Evolutionary conservation across 2,113 vertebrate species (phyloP), one percentile per base, ranked within the genome.

Genomic region (Sapayoa aenigma): DNA sequence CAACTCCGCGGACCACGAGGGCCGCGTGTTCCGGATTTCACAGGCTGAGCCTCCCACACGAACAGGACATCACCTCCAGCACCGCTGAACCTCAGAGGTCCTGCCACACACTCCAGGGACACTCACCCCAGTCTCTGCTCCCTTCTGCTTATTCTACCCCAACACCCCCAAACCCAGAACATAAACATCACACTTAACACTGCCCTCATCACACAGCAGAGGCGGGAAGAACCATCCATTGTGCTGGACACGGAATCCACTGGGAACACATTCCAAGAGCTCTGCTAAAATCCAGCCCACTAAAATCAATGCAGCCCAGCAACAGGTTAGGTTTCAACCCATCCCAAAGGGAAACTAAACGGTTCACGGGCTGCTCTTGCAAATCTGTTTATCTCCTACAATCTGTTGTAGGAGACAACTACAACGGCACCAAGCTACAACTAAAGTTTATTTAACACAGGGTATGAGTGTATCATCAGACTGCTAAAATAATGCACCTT

Each of bases 111-210:
- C n/a, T n/a, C n/a, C n/a, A n/a, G 50, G 16, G 8, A 42, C 8
- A 33, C 30, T 68, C 76, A 24, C 13, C 4, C 35, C n/a, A 8
- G 2, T 5, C 77, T 35, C 19, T n/a, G 41, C 1, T 49, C 46
- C 25, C 25, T 3, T 31, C 68, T 68, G 37, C 42, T 58, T 9
- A 7, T n/a, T 42, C 28, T 17, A 12, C 5, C 39, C 22, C 12
- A 0, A 11, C 3, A 16, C 6, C 63, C 22, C 3, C 2, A 30
- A 17, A 49, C 12, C 9, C 0, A 2, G 37, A 49, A 52, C 0
- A 0, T 21, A 22, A 63, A n/a, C 24, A 6, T 6, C 5, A 2
- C 28, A 8, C 8, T 18, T 2, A 12, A 52, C 9, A 5, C 11
- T 37, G 18, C 33, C 25, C 58, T 41, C 31, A 1, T 7, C 22